Evolutionary conservation across 1,140 invertebrate genomes (phyloP).

Genomic region (Dolichoris vasculosae): DNA sequence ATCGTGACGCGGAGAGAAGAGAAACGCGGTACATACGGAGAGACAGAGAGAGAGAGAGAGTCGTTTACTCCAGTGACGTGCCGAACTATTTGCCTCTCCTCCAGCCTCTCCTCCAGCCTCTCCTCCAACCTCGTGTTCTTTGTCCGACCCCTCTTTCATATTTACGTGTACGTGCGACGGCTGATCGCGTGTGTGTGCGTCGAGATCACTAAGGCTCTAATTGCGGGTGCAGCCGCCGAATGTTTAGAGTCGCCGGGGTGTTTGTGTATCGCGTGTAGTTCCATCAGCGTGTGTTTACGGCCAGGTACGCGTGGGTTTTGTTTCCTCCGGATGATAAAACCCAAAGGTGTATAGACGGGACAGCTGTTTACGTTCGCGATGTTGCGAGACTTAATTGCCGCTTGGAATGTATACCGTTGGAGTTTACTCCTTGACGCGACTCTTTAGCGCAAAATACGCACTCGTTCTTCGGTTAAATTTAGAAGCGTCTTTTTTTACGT

Average conservation of each 20-base stretch:
- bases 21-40: neutral
- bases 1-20: conserved; percentile 37
- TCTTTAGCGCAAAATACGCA: neutral
- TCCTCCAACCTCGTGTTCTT: neutral
- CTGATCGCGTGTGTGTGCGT: conserved; percentile 48
- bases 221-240: conserved; percentile 55
- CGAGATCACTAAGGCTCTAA: conserved; percentile 60
- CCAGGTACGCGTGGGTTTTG: neutral
- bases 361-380: neutral
- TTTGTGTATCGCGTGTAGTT: neutral
- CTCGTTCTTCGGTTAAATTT: neutral
- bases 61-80: conserved; percentile 37
- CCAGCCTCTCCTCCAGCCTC: no score
- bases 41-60: neutral
- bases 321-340: conserved; percentile 8
- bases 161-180: neutral
- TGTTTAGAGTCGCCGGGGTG: neutral
- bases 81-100: neutral
- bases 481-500: neutral
- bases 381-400: neutral
- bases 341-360: neutral
- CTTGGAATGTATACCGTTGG: neutral
- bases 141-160: neutral
- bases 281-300: neutral
- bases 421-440: neutral